Percentiles rank a stretch among this genome's conserved stretches.
These are phyloP conservation scores for Podabrus alpinus DNA, from an alignment of 2,888 invertebrate genomes.

Conservation along the genomic window DNA sequence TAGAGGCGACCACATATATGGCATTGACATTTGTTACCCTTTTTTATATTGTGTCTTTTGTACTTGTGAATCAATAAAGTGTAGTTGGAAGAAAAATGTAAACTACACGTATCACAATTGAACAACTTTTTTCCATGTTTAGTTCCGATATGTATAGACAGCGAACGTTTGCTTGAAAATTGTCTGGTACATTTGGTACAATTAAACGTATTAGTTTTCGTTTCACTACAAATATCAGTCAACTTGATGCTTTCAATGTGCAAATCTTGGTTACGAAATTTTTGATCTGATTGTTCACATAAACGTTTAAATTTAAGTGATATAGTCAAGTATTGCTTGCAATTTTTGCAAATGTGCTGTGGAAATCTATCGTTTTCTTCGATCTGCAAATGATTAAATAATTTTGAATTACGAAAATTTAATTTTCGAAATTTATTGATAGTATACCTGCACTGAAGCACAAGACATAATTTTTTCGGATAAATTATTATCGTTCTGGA, in stretches of 20 bases:
- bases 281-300: constrained; percentile 34
- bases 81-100: constrained; percentile 23
- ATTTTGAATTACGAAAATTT: neutral
- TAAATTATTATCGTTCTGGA: constrained; percentile 22
- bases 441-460: constrained; percentile 32
- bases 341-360: constrained; percentile 35
- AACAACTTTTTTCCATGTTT: constrained; percentile 9
- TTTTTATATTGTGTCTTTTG: constrained; percentile 15
- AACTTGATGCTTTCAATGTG: neutral
- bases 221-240: neutral
- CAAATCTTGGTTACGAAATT: neutral
- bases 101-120: constrained; percentile 16
- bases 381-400: constrained; percentile 29
- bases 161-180: constrained; percentile 13
- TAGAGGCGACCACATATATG: constrained; percentile 37
- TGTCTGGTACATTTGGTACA: constrained; percentile 7
- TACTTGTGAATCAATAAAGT: constrained; percentile 8
- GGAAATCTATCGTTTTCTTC: constrained; percentile 34
- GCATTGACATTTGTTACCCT: constrained; percentile 30
- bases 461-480: constrained; percentile 28
- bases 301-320: constrained; percentile 36
- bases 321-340: constrained; percentile 33
- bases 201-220: neutral
- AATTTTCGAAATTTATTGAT: neutral
- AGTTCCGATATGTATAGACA: constrained; percentile 17